phyloP scores from a whole-genome alignment of 1,140 invertebrate genomes.

The Stenopsyche tienmushanensis region DNA sequence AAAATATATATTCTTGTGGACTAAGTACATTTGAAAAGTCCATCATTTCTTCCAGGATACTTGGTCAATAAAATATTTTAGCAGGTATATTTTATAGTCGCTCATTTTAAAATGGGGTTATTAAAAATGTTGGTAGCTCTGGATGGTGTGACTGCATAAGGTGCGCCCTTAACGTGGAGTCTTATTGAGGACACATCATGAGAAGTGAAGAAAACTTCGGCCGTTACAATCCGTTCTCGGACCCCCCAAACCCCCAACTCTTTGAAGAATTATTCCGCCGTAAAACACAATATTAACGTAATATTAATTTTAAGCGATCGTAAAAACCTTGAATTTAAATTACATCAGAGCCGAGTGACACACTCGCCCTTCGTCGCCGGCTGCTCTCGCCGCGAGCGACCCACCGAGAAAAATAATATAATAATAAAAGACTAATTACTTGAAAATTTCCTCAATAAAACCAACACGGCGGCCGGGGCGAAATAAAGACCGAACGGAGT shows the following conservation, averaged over 20 bases:
- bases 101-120: too few species aligned
- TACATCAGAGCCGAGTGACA: slow-evolving; percentile 29
- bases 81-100: too few species aligned
- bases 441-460: slow-evolving; percentile 43
- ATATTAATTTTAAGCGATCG: slow-evolving; percentile 41
- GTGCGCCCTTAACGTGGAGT: too few species aligned
- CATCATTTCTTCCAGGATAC: too few species aligned
- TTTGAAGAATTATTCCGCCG: slow-evolving; percentile 25
- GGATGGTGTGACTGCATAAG: too few species aligned
- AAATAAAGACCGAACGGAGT: slow-evolving; percentile 42
- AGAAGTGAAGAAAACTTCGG: too few species aligned
- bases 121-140: too few species aligned
- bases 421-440: slow-evolving; percentile 44
- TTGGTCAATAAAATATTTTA: too few species aligned
- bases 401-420: slow-evolving; percentile 42
- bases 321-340: slow-evolving; percentile 42
- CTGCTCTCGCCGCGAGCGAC: slow-evolving; percentile 22
- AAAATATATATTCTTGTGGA: too few species aligned
- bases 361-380: not conserved
- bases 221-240: too few species aligned
- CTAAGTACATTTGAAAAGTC: too few species aligned
- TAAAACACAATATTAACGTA: slow-evolving; percentile 42
- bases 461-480: slow-evolving; percentile 41
- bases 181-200: too few species aligned
- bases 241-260: not conserved